phyloP scores from a whole-genome alignment of 1,140 invertebrate species.

The Platorchestia sp. region DNA sequence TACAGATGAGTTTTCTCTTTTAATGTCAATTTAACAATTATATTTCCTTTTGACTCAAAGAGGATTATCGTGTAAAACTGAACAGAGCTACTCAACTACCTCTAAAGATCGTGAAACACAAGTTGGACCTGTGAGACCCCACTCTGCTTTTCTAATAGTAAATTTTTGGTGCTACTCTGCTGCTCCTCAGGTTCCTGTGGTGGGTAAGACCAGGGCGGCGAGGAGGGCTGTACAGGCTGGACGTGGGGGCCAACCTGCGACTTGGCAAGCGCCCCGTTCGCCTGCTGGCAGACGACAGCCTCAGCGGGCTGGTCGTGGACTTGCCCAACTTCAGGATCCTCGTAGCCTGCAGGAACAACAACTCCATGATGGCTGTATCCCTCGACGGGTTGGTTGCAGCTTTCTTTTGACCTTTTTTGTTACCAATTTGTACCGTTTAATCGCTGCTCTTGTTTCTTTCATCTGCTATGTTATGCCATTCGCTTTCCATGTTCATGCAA shows the following conservation, averaged over 20 bases:
- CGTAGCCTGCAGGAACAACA: slow-evolving; percentile 78
- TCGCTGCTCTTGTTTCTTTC: no score
- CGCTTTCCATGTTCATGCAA: no score
- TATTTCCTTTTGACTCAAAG: no score
- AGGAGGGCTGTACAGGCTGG: slow-evolving; percentile 83
- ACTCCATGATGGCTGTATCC: slow-evolving; percentile 80
- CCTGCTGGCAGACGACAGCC: slow-evolving; percentile 76
- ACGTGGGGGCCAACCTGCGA: slow-evolving; percentile 79
- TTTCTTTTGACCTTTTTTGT: neutral
- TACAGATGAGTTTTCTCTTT: no score
- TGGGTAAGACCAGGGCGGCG: slow-evolving; percentile 78
- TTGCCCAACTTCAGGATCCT: slow-evolving; percentile 85
- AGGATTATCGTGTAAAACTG: no score
- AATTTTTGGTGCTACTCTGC: no score
- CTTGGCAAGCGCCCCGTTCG: slow-evolving; percentile 72
- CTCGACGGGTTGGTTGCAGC: slow-evolving; percentile 79
- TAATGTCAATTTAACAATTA: no score
- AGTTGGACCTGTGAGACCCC: no score
- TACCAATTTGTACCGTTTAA: no score
- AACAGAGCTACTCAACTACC: neutral
- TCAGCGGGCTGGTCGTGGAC: slow-evolving; percentile 84
- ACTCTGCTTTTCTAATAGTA: no score
- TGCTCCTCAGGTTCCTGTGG: slow-evolving; percentile 80
- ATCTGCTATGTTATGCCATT: no score
- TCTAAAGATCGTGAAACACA: neutral